phyloP scores from a whole-genome alignment of 2,888 invertebrate genomes.

The Ligdia adustata region DNA sequence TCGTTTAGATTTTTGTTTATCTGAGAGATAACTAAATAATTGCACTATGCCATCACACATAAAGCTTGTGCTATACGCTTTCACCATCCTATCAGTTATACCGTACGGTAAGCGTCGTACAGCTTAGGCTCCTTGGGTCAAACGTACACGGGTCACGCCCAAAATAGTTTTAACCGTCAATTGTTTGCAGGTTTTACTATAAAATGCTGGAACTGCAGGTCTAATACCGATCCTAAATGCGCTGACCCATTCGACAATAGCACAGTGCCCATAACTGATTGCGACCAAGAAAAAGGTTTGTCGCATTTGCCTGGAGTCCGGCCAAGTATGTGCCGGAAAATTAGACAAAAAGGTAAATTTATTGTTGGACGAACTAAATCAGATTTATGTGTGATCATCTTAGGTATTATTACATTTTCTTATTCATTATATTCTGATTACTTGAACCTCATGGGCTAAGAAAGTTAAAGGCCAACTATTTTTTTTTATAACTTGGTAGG shows the following conservation, averaged over 20 bases:
- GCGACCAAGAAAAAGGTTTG: conserved; percentile 85
- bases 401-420: too few species aligned
- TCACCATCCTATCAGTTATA: conserved; percentile 39
- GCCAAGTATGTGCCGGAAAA: conserved; percentile 95
- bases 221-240: conserved; percentile 94
- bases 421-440: too few species aligned
- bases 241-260: conserved; percentile 96
- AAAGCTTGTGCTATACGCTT: conserved; percentile 8
- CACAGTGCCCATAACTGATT: conserved; percentile 93
- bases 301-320: conserved; percentile 87
- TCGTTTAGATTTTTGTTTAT: not conserved
- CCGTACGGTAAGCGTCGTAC: conserved; percentile 44
- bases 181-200: conserved; percentile 84
- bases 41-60: conserved; percentile 15
- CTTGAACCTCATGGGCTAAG: too few species aligned
- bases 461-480: too few species aligned
- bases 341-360: conserved; percentile 92
- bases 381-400: too few species aligned
- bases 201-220: conserved; percentile 96
- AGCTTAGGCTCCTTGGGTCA: not conserved
- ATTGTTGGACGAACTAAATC: too few species aligned
- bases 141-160: conserved; percentile 13
- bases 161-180: not conserved
- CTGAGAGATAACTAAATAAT: too few species aligned
- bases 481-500: too few species aligned